phyloP scores from a whole-genome alignment of 2,113 vertebrate genomes.

The Malaclemys terrapin region DNA sequence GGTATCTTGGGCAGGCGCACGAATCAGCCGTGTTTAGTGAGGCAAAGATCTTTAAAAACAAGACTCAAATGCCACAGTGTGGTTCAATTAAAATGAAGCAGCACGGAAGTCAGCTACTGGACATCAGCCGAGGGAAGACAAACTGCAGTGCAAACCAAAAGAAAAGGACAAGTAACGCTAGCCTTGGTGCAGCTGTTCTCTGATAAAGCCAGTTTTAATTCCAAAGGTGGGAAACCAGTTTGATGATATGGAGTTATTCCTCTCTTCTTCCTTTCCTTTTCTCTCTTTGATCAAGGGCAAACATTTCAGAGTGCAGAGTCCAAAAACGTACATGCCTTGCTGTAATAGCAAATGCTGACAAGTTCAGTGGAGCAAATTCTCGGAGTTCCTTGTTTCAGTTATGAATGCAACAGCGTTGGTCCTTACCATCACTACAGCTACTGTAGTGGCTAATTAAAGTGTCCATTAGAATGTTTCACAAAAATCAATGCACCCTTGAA shows the following conservation, averaged over 20 bases:
- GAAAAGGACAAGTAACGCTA: neutral
- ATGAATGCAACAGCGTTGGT: accelerated
- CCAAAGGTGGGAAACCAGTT: neutral
- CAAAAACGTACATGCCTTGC: neutral
- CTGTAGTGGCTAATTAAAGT: neutral
- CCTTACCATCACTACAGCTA: neutral
- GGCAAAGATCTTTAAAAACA: neutral
- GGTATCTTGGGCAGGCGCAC: neutral
- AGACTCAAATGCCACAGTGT: neutral
- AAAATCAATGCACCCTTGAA: neutral
- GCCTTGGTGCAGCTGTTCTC: neutral
- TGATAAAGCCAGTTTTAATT: slow-evolving; percentile 29
- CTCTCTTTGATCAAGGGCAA: slow-evolving; percentile 16
- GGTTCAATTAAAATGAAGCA: neutral
- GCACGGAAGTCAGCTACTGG: neutral
- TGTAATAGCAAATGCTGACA: neutral
- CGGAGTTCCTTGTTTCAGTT: neutral
- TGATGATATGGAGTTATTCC: slow-evolving; percentile 3
- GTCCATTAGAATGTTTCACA: accelerated
- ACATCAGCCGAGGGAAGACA: neutral
- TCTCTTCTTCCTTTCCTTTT: neutral
- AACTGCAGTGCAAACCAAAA: neutral
- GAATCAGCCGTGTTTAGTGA: accelerated
- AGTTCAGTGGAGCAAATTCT: neutral
- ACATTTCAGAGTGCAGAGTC: neutral